A percentile compares a stretch with the other conserved stretches of the same genome.
Conservation (phyloP, 2,888 invertebrate species). For the Anoncus sp. region DNA sequence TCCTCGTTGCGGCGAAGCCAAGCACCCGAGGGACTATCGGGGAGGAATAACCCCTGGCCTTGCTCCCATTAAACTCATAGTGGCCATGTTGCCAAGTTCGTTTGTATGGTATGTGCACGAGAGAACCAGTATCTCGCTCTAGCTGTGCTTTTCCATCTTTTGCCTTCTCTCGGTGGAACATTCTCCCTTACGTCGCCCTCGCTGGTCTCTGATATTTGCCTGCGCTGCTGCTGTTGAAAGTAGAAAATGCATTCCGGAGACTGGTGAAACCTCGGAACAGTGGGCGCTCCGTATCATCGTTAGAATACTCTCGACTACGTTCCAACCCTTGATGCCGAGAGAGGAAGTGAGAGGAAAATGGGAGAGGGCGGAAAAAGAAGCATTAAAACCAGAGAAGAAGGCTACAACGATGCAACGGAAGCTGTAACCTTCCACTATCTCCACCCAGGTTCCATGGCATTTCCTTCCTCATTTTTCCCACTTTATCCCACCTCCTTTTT, state of each 20-base stretch:
- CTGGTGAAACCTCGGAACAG: slow-evolving; percentile 13
- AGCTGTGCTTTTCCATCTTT: slow-evolving; percentile 21
- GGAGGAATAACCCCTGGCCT: slow-evolving; percentile 67
- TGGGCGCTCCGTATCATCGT: neutral
- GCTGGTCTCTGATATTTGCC: slow-evolving; percentile 40
- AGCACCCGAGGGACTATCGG: slow-evolving; percentile 60
- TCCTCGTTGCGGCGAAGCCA: slow-evolving; percentile 30
- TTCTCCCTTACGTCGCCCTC: slow-evolving; percentile 9
- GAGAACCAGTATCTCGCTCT: slow-evolving; percentile 20
- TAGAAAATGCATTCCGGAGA: slow-evolving; percentile 65
- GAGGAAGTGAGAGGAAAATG: slow-evolving; percentile 13
- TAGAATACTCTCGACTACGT: slow-evolving; percentile 19
- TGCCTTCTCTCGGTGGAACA: slow-evolving; percentile 23
- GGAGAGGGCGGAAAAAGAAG: neutral
- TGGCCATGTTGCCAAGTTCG: slow-evolving; percentile 43
- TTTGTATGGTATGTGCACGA: slow-evolving; percentile 9
- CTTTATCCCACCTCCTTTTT: slow-evolving; percentile 38
- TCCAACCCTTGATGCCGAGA: slow-evolving; percentile 45
- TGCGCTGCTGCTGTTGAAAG: slow-evolving; percentile 58
- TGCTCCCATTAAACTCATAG: slow-evolving; percentile 66
- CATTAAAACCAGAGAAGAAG: slow-evolving; percentile 25
- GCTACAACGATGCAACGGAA: slow-evolving; percentile 49
- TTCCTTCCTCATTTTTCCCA: slow-evolving; percentile 52
- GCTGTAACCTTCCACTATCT: slow-evolving; percentile 57
- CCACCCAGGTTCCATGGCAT: slow-evolving; percentile 37